These are phyloP conservation scores for Thalassoma bifasciatum DNA, from an alignment of 2,113 vertebrate species.

Conservation along the genomic window DNA sequence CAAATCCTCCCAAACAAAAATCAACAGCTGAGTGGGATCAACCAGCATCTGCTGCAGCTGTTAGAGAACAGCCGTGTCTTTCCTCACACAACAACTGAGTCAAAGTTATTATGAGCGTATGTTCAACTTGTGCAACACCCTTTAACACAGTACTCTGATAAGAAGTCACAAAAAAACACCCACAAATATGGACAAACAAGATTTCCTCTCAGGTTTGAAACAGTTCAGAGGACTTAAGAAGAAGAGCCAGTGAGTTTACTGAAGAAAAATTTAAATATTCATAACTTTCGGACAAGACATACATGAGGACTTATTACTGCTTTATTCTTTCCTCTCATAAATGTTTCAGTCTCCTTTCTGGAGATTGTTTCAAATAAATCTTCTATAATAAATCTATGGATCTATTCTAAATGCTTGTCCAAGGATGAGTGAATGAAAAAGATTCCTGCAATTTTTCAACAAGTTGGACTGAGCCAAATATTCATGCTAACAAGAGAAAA, in stretches of 20 bases:
- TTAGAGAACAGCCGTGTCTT: constrained; percentile 25
- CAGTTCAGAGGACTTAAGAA: background rate
- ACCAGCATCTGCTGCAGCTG: constrained; percentile 52
- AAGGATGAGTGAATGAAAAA: background rate
- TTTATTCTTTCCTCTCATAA: background rate
- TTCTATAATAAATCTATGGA: background rate
- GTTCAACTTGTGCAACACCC: constrained; percentile 6
- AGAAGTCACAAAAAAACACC: background rate
- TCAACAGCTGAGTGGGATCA: constrained; percentile 49
- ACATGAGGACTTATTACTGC: constrained; percentile 15
- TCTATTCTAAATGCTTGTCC: background rate
- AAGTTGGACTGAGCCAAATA: background rate
- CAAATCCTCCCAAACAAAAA: constrained; percentile 3
- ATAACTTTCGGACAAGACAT: background rate
- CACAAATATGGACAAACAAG: background rate
- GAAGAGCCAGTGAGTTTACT: background rate
- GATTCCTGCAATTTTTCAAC: background rate
- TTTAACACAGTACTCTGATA: background rate
- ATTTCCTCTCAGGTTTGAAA: constrained; percentile 3
- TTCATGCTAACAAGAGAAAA: background rate
- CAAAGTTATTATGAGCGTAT: background rate
- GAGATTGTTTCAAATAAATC: constrained; percentile 7
- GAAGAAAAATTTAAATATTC: background rate
- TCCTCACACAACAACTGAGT: constrained; percentile 8
- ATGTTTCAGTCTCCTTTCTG: constrained; percentile 11